Percentiles rank a stretch among this genome's conserved stretches.
Conservation (phyloP, 2,113 vertebrate genomes). For the Fukomys damarensis region DNA sequence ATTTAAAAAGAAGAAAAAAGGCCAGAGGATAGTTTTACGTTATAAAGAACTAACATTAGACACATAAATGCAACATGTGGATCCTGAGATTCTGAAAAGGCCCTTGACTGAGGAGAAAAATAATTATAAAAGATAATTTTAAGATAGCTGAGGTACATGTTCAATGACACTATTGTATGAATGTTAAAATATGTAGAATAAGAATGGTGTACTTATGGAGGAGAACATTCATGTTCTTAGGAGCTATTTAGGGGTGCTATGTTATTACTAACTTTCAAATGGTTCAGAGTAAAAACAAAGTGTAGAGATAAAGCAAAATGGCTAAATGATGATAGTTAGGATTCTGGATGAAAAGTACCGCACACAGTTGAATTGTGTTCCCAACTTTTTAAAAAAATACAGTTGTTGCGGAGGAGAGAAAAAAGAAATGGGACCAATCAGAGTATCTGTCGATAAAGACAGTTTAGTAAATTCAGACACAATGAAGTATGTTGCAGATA, state of each 20-base stretch:
- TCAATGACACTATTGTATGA: background rate
- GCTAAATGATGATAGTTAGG: background rate
- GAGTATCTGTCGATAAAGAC: background rate
- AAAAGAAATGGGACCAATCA: background rate
- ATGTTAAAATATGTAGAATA: background rate
- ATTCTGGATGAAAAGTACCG: background rate
- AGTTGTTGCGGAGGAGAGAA: background rate
- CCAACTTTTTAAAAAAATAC: slow-evolving; percentile 25
- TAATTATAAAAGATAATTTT: background rate
- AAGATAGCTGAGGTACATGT: background rate
- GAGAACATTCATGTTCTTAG: background rate
- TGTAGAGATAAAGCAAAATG: background rate
- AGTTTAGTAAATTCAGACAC: slow-evolving; percentile 3
- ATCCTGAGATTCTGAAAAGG: background rate
- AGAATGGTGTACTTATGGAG: background rate
- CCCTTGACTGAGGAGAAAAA: background rate
- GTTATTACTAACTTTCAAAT: background rate
- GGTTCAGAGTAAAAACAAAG: slow-evolving; percentile 8
- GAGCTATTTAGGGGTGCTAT: background rate
- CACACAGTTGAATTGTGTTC: background rate
- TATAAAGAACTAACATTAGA: background rate
- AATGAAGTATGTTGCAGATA: background rate
- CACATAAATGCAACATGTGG: background rate
- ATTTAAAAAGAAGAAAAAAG: background rate
- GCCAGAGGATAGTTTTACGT: background rate